Conservation (phyloP, 2,888 invertebrate genomes). For the Hedychridium roseum region DNA sequence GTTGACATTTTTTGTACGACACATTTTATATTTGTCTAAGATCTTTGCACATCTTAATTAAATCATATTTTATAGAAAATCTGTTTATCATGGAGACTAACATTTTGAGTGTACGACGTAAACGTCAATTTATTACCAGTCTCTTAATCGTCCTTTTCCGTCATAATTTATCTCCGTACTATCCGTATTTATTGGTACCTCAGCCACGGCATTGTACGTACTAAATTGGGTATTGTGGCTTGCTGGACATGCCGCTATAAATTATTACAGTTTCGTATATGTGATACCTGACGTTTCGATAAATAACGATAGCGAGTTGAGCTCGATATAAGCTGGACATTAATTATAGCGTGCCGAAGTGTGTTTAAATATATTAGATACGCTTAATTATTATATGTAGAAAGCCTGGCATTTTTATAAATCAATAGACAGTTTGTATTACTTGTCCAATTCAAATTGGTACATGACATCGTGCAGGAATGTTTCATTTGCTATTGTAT, state of each 20-base stretch:
- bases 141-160: slow-evolving; percentile 35
- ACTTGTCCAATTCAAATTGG: no score
- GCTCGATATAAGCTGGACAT: no score
- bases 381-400: no score
- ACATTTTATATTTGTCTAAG: not conserved
- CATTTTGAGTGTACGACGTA: no score
- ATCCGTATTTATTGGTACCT: slow-evolving; percentile 37
- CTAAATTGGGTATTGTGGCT: slow-evolving; percentile 37
- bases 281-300: slow-evolving; percentile 35
- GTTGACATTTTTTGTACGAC: not conserved
- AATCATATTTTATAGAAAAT: not conserved
- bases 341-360: no score
- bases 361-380: no score
- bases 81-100: no score
- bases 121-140: slow-evolving; percentile 31
- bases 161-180: slow-evolving; percentile 40
- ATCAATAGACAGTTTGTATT: no score
- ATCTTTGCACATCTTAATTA: no score
- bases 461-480: no score
- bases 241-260: slow-evolving; percentile 24
- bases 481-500: no score
- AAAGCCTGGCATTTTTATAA: no score
- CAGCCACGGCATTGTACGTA: slow-evolving; percentile 26
- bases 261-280: slow-evolving; percentile 29
- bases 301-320: slow-evolving; percentile 26